Evolutionary conservation across 2,113 vertebrate genomes (phyloP).

Genomic region (Thunnus maccoyii): DNA sequence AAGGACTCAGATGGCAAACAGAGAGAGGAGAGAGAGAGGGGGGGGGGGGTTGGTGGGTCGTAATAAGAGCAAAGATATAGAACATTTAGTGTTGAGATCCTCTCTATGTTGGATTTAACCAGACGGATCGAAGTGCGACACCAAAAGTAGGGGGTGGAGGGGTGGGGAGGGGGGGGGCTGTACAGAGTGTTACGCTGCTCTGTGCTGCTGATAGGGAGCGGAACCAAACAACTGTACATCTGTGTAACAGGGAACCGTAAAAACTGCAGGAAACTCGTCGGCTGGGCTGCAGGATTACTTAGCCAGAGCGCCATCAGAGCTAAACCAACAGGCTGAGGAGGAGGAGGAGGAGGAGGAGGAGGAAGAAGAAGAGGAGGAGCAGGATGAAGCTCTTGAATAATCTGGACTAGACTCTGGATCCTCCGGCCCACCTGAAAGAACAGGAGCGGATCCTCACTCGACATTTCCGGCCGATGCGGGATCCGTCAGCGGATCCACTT

Average conservation of each 20-base stretch:
- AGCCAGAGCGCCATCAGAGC: conserved; percentile 50
- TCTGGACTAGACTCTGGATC: conserved; percentile 47
- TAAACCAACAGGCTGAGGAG: conserved; percentile 55
- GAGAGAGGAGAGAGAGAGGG: conserved; percentile 2
- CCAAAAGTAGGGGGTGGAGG: conserved; percentile 29
- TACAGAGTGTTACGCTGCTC: conserved; percentile 65
- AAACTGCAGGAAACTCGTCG: conserved; percentile 40
- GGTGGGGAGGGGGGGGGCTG: conserved; percentile 23
- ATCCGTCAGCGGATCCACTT: conserved; percentile 23
- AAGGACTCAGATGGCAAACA: conserved; percentile 49
- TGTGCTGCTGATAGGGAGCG: conserved; percentile 35
- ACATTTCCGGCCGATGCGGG: conserved; percentile 26
- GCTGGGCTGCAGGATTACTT: conserved; percentile 21
- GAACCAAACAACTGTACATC: conserved; percentile 67
- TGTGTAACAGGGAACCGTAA: conserved; percentile 51
- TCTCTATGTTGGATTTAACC: conserved; percentile 51
- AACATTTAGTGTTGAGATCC: conserved; percentile 72
- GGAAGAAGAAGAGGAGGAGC: conserved; percentile 32
- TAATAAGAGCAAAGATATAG: conserved; percentile 72
- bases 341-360: conserved; percentile 37
- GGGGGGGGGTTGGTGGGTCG: conserved; percentile 12
- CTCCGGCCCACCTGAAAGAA: conserved; percentile 26
- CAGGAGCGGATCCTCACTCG: conserved; percentile 15
- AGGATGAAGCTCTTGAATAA: conserved; percentile 41
- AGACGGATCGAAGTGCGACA: conserved; percentile 65